phyloP scores from a whole-genome alignment of 2,113 vertebrate genomes.

The Dicerorhinus sumatrensis region DNA sequence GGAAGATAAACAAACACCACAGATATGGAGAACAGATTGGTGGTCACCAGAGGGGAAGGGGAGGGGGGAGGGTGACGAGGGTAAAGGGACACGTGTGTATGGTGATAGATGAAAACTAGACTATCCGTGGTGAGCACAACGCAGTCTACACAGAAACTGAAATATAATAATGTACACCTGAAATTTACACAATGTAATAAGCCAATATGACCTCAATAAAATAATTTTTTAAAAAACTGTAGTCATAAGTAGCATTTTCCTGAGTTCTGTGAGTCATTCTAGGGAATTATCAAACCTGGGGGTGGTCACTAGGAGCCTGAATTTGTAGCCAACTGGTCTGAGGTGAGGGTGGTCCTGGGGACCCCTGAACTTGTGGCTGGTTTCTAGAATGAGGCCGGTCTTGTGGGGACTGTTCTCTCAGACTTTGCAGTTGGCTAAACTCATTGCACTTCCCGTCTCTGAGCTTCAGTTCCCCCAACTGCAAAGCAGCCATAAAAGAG shows the following conservation, averaged over 20 bases:
- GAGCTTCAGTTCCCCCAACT: background rate
- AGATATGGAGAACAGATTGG: no score
- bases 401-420: background rate
- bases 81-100: no score
- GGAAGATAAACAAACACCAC: no score
- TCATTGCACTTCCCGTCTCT: background rate
- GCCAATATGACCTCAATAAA: no score
- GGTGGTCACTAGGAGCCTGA: background rate
- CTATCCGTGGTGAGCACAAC: no score
- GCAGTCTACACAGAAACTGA: no score
- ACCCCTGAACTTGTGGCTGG: background rate
- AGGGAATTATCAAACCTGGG: background rate
- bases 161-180: no score
- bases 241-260: background rate
- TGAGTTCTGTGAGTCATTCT: background rate
- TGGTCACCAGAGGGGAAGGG: no score
- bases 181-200: no score
- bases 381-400: background rate
- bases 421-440: background rate
- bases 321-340: background rate
- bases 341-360: background rate
- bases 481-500: background rate
- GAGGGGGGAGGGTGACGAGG: no score
- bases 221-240: background rate
- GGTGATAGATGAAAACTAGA: no score